Evolutionary conservation across 2,888 invertebrate genomes (phyloP).

Genomic region (Exephanes ischioxanthus): DNA sequence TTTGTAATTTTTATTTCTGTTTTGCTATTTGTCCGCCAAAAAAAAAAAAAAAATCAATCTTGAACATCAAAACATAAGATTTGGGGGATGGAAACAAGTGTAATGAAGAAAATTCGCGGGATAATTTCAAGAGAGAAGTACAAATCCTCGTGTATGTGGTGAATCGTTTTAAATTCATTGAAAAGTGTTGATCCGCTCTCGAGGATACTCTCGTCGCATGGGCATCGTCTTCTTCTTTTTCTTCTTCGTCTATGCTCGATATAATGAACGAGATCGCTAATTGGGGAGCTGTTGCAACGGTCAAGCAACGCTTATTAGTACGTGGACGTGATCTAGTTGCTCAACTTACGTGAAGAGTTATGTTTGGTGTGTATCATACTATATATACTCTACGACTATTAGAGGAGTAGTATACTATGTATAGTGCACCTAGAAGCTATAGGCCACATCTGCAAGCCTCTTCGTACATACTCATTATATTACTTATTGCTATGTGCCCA

Average conservation of each 20-base stretch:
- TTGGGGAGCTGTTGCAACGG: conserved; percentile 79
- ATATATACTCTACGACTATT: conserved; percentile 12
- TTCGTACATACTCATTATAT: conserved; percentile 11
- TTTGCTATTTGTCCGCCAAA: too few relatives aligned
- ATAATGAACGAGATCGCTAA: conserved; percentile 76
- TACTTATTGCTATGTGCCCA: conserved; percentile 9
- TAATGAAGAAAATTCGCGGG: not conserved
- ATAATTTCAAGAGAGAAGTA: not conserved
- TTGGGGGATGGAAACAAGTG: not conserved
- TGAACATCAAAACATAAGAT: not conserved
- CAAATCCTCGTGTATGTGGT: not conserved
- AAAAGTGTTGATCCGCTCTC: conserved; percentile 17
- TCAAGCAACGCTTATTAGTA: conserved; percentile 82
- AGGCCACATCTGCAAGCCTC: conserved; percentile 55
- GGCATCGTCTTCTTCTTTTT: conserved; percentile 34
- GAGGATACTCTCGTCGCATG: not conserved
- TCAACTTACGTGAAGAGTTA: conserved; percentile 73
- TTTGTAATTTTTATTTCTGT: too few relatives aligned
- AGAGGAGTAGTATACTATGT: too few relatives aligned
- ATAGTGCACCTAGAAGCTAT: conserved; percentile 21
- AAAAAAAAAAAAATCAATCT: too few relatives aligned
- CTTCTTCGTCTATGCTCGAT: conserved; percentile 56
- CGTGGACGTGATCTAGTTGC: conserved; percentile 83
- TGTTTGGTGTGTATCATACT: conserved; percentile 37
- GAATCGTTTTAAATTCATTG: conserved; percentile 6